These are phyloP conservation scores for Archivesica marissinica DNA, from an alignment of 1,140 invertebrate species.

Conservation along the genomic window DNA sequence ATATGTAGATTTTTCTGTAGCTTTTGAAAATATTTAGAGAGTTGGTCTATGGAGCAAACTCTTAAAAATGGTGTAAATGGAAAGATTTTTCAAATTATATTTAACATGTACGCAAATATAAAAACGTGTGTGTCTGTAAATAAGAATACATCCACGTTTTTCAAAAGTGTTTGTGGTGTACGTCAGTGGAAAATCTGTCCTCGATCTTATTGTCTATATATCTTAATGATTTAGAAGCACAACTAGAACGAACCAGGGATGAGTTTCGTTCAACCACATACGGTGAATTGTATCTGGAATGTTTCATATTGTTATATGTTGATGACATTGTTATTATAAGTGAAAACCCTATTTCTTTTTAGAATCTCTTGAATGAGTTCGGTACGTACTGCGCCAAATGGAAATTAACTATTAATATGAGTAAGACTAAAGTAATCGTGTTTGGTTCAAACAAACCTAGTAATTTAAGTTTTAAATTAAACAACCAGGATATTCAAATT, in stretches of 20 bases:
- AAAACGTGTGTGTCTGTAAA: conserved; percentile 24
- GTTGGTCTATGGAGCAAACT: conserved; percentile 1
- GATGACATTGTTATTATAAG: conserved; percentile 22
- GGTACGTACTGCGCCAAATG: neutral
- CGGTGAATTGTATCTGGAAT: neutral
- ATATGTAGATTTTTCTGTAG: neutral
- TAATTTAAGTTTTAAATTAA: neutral
- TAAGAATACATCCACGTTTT: neutral
- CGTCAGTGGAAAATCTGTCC: conserved; percentile 26
- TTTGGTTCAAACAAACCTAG: conserved; percentile 8
- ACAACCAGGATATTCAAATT: too few relatives aligned
- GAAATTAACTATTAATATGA: conserved; percentile 6
- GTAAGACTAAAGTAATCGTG: conserved; percentile 17
- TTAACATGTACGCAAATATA: conserved; percentile 9
- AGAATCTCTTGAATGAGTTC: neutral
- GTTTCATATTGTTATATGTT: conserved; percentile 32
- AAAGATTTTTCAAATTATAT: conserved; percentile 1
- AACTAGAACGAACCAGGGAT: neutral
- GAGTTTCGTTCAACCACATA: neutral
- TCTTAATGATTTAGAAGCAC: conserved; percentile 16
- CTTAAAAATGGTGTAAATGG: neutral
- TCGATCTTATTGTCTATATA: conserved; percentile 24
- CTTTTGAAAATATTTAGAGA: conserved; percentile 8
- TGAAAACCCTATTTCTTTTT: neutral
- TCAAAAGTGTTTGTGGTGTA: neutral